A percentile compares a stretch with the other conserved stretches of the same genome.
Evolutionary conservation across 1,140 invertebrate genomes (phyloP).

Genomic region (Drosophila watanabei): DNA sequence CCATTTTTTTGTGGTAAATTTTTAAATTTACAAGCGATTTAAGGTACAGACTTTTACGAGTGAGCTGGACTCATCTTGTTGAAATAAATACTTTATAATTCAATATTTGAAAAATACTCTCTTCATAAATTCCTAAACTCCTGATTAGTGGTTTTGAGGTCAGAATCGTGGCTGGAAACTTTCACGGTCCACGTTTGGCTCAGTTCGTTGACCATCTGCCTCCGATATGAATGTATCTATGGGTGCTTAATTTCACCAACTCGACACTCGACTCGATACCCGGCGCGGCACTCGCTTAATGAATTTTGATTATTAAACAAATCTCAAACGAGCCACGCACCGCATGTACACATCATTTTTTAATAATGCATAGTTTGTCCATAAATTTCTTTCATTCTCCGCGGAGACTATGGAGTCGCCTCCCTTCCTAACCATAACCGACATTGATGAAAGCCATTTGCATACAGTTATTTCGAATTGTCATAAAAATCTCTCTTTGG

Average conservation of each 20-base stretch:
- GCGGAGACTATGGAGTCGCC: background rate
- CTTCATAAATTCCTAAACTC: constrained; percentile 1
- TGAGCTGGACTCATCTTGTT: no score
- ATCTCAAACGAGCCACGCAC: constrained; percentile 71
- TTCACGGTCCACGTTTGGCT: constrained; percentile 65
- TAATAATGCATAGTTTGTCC: constrained; percentile 84
- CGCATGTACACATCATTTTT: constrained; percentile 81
- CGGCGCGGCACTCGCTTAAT: constrained; percentile 60
- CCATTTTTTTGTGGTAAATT: no score
- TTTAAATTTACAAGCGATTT: no score
- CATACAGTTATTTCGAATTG: constrained; percentile 22
- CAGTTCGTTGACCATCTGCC: constrained; percentile 75
- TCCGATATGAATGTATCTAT: constrained; percentile 58
- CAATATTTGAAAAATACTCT: background rate
- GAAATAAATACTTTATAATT: no score
- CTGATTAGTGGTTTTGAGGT: constrained; percentile 49
- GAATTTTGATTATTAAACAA: constrained; percentile 79
- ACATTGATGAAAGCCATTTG: constrained; percentile 22
- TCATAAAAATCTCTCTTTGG: constrained; percentile 5
- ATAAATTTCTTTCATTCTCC: constrained; percentile 78
- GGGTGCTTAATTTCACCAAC: constrained; percentile 76
- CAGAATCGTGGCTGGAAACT: constrained; percentile 73
- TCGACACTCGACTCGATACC: background rate
- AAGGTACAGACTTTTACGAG: no score
- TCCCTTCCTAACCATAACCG: constrained; percentile 4